Base-by-base conservation (phyloP, 2,888 invertebrate genomes). In the Drosophila leonis region DNA sequence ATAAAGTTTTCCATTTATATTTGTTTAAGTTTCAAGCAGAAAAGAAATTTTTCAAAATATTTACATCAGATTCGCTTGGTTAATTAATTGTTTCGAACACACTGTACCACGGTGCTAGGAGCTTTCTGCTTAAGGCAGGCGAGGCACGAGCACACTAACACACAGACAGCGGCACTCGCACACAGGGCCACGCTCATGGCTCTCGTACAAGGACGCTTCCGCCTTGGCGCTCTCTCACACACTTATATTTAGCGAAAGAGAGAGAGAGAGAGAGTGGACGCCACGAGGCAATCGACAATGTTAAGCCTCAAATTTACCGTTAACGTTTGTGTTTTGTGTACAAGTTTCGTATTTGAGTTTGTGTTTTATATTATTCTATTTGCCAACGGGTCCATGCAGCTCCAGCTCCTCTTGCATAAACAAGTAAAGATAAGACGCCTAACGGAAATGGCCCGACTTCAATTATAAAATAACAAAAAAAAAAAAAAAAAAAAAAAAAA, bases 301-400 rank as follows among this genome's bases (percentile, higher is more conserved):
- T 62, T 83, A 83, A 85, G 78, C 59, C 78, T 82, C 71, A 85
- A 85, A 82, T 88, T 80, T 88, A 81, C 55, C 82, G 87, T 85
- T 87, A 87, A 87, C 79, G 64, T 73, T 84, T 81, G 81, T 83
- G 60, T 82, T 65, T 62, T 83, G 75, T 83, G 62, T 67, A 39
- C 65, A 68, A 64, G 54, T 78, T 76, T 67, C 67, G 72, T 82
- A 70, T 85, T 85, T 88, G 83, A 75, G 76, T 82, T 82, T 87
- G 68, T 72, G 75, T 69, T 84, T 73, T 55, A 61, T 73, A 72
- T 75, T 82, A 72, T 66, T 79, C 65, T 78, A 83, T 83, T 83
- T 82, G 78, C 82, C 70, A 63, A 83, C 61, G 75, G 52, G 68
- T 72, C 72, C 59, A 42, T 52, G 27, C 70, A 70, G 57, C 52